phyloP scores from a whole-genome alignment of 2,797 vertebrate genomes.

The Steatocranus sp. region DNA sequence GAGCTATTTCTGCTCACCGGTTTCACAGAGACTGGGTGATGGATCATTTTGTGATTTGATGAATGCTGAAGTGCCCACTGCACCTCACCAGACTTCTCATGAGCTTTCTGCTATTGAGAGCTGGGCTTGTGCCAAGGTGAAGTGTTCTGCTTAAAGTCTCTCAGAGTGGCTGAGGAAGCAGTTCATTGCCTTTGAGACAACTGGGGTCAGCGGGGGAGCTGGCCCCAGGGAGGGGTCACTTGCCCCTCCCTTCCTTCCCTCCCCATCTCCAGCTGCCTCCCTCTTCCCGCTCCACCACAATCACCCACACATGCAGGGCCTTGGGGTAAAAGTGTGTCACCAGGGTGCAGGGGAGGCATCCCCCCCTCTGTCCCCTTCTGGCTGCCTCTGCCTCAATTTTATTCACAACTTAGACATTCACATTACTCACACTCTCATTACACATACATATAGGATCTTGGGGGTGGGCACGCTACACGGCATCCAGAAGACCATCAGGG shows the following conservation, averaged over 20 bases:
- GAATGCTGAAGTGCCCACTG: not conserved
- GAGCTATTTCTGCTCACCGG: not conserved
- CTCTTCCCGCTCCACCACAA: rapidly evolving
- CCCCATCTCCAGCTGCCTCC: no score
- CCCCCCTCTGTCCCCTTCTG: no score
- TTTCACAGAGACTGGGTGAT: not conserved
- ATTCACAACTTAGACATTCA: no score
- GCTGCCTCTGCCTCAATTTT: rapidly evolving
- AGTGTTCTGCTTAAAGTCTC: constrained; percentile 4
- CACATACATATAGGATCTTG: rapidly evolving
- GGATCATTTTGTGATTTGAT: constrained; percentile 33
- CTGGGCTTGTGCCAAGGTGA: not conserved
- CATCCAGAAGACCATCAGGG: rapidly evolving
- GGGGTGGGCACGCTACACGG: no score
- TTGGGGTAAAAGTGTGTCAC: rapidly evolving
- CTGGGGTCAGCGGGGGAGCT: no score
- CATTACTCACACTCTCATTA: no score
- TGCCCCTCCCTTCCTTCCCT: no score
- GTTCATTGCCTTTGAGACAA: not conserved
- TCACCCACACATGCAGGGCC: no score
- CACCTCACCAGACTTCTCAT: not conserved
- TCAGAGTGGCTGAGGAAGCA: not conserved
- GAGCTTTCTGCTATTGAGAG: constrained; percentile 12
- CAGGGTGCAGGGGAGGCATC: no score
- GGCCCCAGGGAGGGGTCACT: no score